These are phyloP conservation scores for Sarcophaga bullata DNA, from an alignment of 1,140 invertebrate species.

Conservation along the genomic window DNA sequence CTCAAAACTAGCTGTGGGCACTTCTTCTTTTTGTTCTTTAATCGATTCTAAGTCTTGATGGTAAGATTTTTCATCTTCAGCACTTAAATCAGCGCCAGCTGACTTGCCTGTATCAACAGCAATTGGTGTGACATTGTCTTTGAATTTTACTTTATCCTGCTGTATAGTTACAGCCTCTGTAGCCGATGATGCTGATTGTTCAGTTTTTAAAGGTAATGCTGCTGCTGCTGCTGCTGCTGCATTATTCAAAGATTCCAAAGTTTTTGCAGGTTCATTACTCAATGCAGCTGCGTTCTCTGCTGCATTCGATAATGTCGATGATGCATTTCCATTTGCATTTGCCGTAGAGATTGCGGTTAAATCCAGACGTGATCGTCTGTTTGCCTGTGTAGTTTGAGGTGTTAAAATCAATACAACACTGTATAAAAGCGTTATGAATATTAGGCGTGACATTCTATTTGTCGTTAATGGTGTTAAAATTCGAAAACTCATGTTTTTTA, in stretches of 20 bases:
- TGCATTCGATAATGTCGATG: not conserved
- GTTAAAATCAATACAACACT: conserved; percentile 30
- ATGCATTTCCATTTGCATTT: not conserved
- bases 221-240: not conserved
- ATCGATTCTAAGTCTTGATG: conserved; percentile 3
- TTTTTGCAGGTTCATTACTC: not conserved
- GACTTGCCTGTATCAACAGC: not conserved
- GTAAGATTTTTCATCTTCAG: conserved; percentile 28
- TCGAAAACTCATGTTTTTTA: conserved; percentile 24
- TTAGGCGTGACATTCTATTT: conserved; percentile 21
- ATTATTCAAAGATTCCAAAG: not conserved
- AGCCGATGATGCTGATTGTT: conserved; percentile 21
- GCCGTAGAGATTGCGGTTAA: conserved; percentile 24
- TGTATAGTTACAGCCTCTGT: not conserved
- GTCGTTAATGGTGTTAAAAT: conserved; percentile 21
- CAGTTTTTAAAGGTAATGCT: conserved; percentile 38
- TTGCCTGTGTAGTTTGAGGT: conserved; percentile 21
- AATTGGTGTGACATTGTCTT: not conserved
- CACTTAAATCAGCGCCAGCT: conserved; percentile 18
- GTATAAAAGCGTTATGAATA: conserved; percentile 36
- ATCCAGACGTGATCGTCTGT: conserved; percentile 43
- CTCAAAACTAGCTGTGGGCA: conserved; percentile 36
- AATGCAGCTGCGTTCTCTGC: not conserved
- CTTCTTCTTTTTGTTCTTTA: conserved; percentile 45
- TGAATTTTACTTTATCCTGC: not conserved